Conservation (phyloP, 2,797 vertebrate genomes). For the Craterocephalus amniculus region DNA sequence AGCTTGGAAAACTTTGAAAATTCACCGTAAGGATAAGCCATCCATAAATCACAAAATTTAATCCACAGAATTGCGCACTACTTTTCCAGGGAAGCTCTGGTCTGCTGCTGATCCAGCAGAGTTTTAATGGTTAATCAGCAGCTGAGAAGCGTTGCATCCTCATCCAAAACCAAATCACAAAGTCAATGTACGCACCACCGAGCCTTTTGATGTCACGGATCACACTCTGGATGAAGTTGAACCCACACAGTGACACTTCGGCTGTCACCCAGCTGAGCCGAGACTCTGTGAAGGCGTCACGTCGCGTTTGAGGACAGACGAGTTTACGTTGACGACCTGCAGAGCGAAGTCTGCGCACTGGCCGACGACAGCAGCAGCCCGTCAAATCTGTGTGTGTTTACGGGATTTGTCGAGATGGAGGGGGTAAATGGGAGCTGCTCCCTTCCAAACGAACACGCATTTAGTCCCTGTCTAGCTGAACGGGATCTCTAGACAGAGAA, state of each 20-base stretch:
- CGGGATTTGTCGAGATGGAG: background rate
- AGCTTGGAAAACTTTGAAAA: too few relatives aligned
- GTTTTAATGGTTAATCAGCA: background rate
- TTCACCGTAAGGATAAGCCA: too few relatives aligned
- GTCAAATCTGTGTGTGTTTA: conserved; percentile 15
- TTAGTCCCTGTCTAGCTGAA: conserved; percentile 14
- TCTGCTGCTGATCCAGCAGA: too few relatives aligned
- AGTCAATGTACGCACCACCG: background rate
- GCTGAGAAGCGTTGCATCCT: background rate
- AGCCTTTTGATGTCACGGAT: conserved; percentile 19
- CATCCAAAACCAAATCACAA: background rate
- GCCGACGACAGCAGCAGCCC: conserved; percentile 6
- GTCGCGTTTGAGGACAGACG: conserved; percentile 3
- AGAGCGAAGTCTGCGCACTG: conserved; percentile 10
- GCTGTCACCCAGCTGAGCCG: conserved; percentile 19
- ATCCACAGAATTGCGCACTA: too few relatives aligned
- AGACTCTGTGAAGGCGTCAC: background rate
- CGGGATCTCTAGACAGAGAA: conserved; percentile 50
- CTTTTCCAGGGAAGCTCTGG: too few relatives aligned
- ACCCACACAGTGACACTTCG: conserved; percentile 42
- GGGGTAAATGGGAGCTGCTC: background rate
- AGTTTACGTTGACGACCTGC: conserved; percentile 4
- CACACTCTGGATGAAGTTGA: conserved; percentile 40
- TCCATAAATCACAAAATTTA: too few relatives aligned
- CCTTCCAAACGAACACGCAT: conserved; percentile 3